Percentiles rank a stretch among this genome's conserved stretches.
Conservation (phyloP, 2,888 invertebrate genomes). For the Apodemia mormo region DNA sequence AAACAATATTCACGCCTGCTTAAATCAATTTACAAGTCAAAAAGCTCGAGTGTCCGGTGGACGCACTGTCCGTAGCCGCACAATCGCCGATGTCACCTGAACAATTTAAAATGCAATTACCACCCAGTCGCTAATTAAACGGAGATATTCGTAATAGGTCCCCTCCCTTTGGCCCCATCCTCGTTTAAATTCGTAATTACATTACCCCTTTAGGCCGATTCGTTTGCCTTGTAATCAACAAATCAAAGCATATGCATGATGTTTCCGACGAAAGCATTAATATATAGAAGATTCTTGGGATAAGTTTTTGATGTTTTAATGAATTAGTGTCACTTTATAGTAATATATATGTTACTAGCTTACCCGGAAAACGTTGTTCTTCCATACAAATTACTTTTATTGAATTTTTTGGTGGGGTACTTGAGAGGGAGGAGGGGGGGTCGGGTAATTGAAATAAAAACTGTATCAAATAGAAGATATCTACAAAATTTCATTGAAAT, state of each 20-base stretch:
- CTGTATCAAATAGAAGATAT: no score
- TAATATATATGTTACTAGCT: no score
- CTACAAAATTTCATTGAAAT: no score
- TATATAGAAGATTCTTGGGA: background rate
- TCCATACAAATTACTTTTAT: no score
- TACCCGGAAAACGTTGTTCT: no score
- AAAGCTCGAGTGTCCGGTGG: conserved; percentile 17
- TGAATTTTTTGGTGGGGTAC: no score
- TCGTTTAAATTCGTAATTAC: conserved; percentile 37
- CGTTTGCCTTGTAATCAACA: conserved; percentile 39
- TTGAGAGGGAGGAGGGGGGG: no score
- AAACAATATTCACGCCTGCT: conserved; percentile 11
- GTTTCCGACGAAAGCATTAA: background rate
- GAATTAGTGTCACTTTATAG: no score
- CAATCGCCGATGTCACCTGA: conserved; percentile 36
- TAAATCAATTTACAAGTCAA: conserved; percentile 18
- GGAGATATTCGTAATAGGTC: conserved; percentile 56
- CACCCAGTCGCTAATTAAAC: conserved; percentile 63
- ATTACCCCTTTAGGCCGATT: conserved; percentile 35
- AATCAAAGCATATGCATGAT: conserved; percentile 35
- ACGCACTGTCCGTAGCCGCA: conserved; percentile 19
- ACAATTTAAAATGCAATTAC: conserved; percentile 67
- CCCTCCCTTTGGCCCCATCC: conserved; percentile 25
- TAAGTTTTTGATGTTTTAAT: no score
- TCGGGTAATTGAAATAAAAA: no score